phyloP scores from a whole-genome alignment of 2,888 invertebrate genomes.

The Ormyrus labotus region DNA sequence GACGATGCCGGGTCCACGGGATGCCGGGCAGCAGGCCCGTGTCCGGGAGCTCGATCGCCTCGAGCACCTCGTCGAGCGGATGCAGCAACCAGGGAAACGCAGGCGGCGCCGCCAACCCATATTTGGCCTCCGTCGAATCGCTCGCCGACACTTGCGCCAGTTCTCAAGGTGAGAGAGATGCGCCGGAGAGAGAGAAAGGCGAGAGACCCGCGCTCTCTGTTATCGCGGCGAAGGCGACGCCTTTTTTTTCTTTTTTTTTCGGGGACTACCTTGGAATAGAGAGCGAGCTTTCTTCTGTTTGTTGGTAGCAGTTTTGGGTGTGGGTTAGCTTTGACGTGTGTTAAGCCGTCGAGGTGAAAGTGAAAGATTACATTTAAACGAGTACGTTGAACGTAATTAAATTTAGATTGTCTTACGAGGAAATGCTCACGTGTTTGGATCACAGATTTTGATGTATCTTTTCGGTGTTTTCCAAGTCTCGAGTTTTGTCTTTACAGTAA shows the following conservation, averaged over 20 bases:
- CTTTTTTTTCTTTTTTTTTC: background rate
- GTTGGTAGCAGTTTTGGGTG: too few species aligned
- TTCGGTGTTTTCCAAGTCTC: too few species aligned
- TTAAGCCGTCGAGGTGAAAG: too few species aligned
- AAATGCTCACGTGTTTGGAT: too few species aligned
- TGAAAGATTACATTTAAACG: too few species aligned
- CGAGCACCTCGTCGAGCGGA: conserved; percentile 77
- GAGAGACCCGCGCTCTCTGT: background rate
- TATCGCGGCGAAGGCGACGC: background rate
- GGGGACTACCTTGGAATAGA: background rate
- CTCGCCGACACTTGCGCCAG: conserved; percentile 86
- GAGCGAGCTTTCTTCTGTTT: background rate
- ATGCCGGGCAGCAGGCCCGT: conserved; percentile 80
- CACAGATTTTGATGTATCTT: too few species aligned
- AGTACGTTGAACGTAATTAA: too few species aligned
- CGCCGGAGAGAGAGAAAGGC: background rate
- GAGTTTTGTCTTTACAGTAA: too few species aligned
- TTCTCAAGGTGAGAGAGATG: conserved; percentile 70
- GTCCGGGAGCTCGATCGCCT: conserved; percentile 87
- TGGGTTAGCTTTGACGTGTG: too few species aligned
- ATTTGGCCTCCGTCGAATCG: conserved; percentile 92
- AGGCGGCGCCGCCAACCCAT: conserved; percentile 84
- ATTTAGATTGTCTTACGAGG: too few species aligned
- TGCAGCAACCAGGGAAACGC: conserved; percentile 76
- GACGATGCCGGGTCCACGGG: conserved; percentile 70